Evolutionary conservation across 2,113 vertebrate genomes (phyloP), one percentile per base, ranked within the genome.

Genomic region (Nesospiza acunhae): DNA sequence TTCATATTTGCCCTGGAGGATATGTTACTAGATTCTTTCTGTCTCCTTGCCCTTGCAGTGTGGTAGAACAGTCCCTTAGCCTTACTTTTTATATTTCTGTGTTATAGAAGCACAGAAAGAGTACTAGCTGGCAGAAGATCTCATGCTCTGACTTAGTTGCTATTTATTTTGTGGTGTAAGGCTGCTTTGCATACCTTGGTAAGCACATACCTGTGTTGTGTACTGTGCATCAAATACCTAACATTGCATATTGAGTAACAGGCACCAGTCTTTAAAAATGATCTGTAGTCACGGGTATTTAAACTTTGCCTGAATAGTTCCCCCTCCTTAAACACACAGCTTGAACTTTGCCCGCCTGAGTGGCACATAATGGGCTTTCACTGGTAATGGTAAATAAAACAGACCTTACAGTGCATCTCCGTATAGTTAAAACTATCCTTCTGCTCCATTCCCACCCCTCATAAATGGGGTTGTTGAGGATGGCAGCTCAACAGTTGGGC

Each of bases 1-100:
- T 19, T 81, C 24, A 18, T 77, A 39, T 67, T 85, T 75, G 3
- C 15, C 82, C 26, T 72, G 60, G 35, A 74, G 46, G 33, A 26
- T 68, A 72, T 82, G 4, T 75, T 56, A 70, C 16, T 24, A 6
- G 8, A 23, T 18, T 70, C 11, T 59, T 83, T 86, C 19, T 8
- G 52, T 7, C 1, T 7, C 5, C 3, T 53, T 83, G 20, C 21
- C 27, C 24, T 83, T 67, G 63, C 55, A 70, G 18, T 0, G 0
- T 4, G 11, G 23, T 39, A 88, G 42, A 68, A 22, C 7, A 33
- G 3, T 50, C 33, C 10, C 41, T 72, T n/a, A 62, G 39, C 28
- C 33, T 86, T 46, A 12, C 44, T 6, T 31, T 74, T 85, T 47
- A 24, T 19, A 69, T 60, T 79, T 85, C 13, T 13, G 22, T 79